phyloP scores from a whole-genome alignment of 2,888 invertebrate species.

The Agrochola litura region DNA sequence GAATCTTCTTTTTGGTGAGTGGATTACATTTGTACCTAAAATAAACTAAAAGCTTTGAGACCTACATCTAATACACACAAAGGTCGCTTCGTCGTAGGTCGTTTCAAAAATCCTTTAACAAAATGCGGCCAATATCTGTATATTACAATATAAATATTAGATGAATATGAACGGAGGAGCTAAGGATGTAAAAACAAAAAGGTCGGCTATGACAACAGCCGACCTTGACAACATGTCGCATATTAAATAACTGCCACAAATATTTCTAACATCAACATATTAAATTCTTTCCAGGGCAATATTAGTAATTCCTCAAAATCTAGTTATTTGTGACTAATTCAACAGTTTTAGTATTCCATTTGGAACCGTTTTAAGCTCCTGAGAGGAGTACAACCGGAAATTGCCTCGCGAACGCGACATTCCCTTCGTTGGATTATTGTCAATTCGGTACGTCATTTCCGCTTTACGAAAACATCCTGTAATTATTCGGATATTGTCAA shows the following conservation, averaged over 20 bases:
- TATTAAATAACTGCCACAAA: conserved; percentile 56
- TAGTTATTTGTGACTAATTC: conserved; percentile 60
- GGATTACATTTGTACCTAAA: conserved; percentile 2
- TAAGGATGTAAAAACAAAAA: conserved; percentile 42
- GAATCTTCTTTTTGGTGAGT: conserved; percentile 1
- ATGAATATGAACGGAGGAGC: conserved; percentile 14
- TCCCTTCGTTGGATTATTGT: conserved; percentile 85
- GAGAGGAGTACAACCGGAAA: conserved; percentile 81
- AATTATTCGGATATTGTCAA: conserved; percentile 85
- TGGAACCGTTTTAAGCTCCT: conserved; percentile 69
- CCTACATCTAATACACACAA: background rate
- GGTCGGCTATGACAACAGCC: conserved; percentile 22
- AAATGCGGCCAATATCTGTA: background rate
- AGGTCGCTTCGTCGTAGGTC: background rate
- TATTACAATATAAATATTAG: conserved; percentile 21
- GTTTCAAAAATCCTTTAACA: background rate
- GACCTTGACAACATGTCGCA: conserved; percentile 29
- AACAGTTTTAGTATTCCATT: conserved; percentile 67
- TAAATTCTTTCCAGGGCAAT: conserved; percentile 46
- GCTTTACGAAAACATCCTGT: conserved; percentile 83
- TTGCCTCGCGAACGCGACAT: conserved; percentile 83
- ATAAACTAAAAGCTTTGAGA: background rate
- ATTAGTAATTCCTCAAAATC: conserved; percentile 37
- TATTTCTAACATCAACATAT: conserved; percentile 40
- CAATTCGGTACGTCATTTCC: conserved; percentile 87